Evolutionary conservation across 2,888 invertebrate genomes (phyloP).

Genomic region (Chouioia cunea): DNA sequence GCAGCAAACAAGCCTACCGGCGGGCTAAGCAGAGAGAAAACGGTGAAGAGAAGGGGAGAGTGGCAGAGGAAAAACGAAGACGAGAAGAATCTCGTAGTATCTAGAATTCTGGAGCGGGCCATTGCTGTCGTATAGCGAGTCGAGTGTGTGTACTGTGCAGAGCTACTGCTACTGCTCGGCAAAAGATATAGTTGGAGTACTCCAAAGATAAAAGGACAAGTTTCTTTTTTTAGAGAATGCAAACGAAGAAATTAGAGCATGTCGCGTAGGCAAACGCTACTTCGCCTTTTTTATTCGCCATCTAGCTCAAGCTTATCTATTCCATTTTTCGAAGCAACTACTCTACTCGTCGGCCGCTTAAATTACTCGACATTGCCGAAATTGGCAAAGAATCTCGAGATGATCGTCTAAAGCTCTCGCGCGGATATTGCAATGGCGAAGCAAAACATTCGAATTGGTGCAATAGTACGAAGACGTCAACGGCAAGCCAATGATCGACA

Average conservation of each 20-base stretch:
- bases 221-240: constrained; percentile 63
- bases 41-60: constrained; percentile 44
- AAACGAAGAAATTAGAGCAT: constrained; percentile 64
- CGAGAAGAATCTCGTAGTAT: constrained; percentile 60
- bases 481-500: constrained; percentile 40
- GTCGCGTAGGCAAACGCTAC: constrained; percentile 34
- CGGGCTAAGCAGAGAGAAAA: constrained; percentile 43
- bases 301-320: background rate
- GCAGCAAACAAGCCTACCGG: constrained; percentile 59
- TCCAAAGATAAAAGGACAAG: constrained; percentile 60
- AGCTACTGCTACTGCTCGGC: constrained; percentile 56
- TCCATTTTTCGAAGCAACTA: background rate
- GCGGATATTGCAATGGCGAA: background rate
- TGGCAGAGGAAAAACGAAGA: constrained; percentile 47
- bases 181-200: constrained; percentile 65
- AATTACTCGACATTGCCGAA: no score
- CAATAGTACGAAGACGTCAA: no score
- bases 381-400: no score
- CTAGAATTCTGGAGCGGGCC: constrained; percentile 66
- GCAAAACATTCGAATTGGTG: background rate
- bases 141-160: constrained; percentile 63
- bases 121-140: constrained; percentile 45
- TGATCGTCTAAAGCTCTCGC: background rate
- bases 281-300: constrained; percentile 10
- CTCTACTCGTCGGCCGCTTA: constrained; percentile 20